Conservation (phyloP, 2,888 invertebrate genomes). For the Lasioglossum leucozonium region DNA sequence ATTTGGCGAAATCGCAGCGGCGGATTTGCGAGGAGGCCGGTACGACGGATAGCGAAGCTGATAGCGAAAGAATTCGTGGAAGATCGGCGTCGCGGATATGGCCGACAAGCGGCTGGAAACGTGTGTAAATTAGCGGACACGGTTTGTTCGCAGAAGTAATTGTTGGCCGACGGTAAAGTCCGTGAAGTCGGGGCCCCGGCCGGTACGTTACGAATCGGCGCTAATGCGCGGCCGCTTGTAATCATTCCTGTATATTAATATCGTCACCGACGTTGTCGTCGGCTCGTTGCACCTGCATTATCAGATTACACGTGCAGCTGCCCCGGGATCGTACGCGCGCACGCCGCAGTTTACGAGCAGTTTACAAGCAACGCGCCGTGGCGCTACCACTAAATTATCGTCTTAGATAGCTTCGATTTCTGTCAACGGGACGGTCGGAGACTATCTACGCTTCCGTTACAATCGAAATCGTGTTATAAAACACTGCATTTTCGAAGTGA, state of each 20-base stretch:
- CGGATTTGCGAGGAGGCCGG: background rate
- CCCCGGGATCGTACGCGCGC: constrained; percentile 48
- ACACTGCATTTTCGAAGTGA: too few species aligned
- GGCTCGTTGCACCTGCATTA: constrained; percentile 77
- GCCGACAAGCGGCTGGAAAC: background rate
- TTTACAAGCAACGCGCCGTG: background rate
- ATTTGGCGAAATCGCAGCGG: background rate
- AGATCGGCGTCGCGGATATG: background rate
- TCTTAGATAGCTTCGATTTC: background rate
- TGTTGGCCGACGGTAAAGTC: background rate
- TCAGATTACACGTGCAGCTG: constrained; percentile 78
- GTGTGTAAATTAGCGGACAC: background rate
- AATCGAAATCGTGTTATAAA: too few species aligned
- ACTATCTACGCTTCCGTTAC: background rate
- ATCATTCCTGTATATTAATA: constrained; percentile 70
- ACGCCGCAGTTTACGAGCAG: constrained; percentile 44
- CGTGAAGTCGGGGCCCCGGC: constrained; percentile 5
- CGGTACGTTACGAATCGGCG: constrained; percentile 41
- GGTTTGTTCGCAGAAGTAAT: background rate
- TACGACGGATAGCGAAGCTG: background rate
- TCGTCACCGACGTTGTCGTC: constrained; percentile 69
- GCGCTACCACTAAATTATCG: background rate
- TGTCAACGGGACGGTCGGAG: background rate
- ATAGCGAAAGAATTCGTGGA: background rate
- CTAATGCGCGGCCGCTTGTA: constrained; percentile 47